These are phyloP conservation scores for Halcyon leucocephala DNA, from an alignment of 2,797 vertebrate genomes.

Conservation along the genomic window DNA sequence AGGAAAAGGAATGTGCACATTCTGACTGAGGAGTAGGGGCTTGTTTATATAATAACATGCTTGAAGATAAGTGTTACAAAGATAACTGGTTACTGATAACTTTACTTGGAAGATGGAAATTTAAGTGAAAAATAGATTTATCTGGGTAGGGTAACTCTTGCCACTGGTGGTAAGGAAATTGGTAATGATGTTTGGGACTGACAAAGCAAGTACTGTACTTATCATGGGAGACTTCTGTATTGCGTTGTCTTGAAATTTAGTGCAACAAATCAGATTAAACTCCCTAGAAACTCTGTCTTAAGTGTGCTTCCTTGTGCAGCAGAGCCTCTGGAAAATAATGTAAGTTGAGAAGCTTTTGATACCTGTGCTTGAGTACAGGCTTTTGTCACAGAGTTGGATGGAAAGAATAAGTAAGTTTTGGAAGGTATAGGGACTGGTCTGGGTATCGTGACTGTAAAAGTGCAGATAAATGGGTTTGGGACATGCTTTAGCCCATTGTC, in stretches of 20 bases:
- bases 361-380: background rate
- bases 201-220: background rate
- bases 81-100: background rate
- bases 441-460: background rate
- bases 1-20: background rate
- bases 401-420: background rate
- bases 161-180: background rate
- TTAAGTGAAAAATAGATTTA: background rate
- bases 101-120: background rate
- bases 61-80: background rate
- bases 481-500: background rate
- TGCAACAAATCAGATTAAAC: background rate
- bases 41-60: background rate
- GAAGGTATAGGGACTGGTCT: background rate
- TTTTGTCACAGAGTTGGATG: background rate
- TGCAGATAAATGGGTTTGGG: background rate
- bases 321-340: background rate
- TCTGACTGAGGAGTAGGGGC: background rate
- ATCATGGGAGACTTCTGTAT: background rate
- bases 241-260: background rate
- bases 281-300: background rate
- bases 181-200: background rate
- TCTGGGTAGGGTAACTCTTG: background rate
- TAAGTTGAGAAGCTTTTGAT: background rate
- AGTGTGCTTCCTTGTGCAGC: background rate